phyloP scores from a whole-genome alignment of 2,113 vertebrate species.

The Dipodomys spectabilis region DNA sequence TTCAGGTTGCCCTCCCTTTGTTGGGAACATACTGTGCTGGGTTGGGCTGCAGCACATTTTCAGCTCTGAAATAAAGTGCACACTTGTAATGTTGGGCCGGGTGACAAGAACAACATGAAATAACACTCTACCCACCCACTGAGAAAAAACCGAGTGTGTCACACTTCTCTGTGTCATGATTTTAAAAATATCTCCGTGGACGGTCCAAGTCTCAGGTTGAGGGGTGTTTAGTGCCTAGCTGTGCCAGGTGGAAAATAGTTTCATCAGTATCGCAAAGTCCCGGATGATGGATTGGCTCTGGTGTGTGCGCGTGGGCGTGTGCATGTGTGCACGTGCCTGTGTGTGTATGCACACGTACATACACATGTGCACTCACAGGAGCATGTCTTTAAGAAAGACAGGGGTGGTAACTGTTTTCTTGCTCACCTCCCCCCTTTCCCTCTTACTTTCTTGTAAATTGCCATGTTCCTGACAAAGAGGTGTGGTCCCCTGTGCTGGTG shows the following conservation, averaged over 20 bases:
- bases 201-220: constrained; percentile 72
- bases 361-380: too few relatives aligned
- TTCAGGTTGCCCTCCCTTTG: background rate
- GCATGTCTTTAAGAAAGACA: background rate
- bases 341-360: too few relatives aligned
- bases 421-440: background rate
- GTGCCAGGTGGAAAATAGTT: constrained; percentile 85
- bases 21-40: constrained; percentile 56
- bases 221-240: constrained; percentile 65
- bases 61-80: constrained; percentile 52
- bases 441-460: constrained; percentile 76
- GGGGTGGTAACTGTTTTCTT: background rate
- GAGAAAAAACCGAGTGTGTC: constrained; percentile 85
- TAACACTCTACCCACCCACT: constrained; percentile 86
- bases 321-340: background rate
- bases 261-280: constrained; percentile 65
- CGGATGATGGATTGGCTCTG: constrained; percentile 48
- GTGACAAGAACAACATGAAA: constrained; percentile 86
- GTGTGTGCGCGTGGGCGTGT: background rate
- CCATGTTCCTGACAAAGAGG: constrained; percentile 81
- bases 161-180: constrained; percentile 86
- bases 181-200: constrained; percentile 86
- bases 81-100: constrained; percentile 84
- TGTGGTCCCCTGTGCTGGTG: constrained; percentile 72
- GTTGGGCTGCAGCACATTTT: constrained; percentile 46